Evolutionary conservation across 2,888 invertebrate species (phyloP), one percentile per base, ranked within the genome.

Genomic region (Papilio elwesi): DNA sequence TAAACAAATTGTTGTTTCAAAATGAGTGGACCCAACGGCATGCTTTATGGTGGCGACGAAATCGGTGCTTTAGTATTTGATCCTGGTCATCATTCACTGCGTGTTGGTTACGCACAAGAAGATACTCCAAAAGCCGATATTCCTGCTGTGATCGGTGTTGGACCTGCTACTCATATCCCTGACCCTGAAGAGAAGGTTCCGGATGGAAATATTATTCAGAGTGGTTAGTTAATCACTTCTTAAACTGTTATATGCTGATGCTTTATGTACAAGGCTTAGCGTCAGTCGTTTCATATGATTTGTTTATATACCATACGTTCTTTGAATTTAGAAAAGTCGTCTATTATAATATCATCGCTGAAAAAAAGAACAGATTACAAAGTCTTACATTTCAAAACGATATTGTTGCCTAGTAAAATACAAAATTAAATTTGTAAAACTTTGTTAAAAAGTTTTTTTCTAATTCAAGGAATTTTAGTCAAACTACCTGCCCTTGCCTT

Each of bases 61-160:
- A 99, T 99, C 77, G 99, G 99, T 11, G 99, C 99, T 0, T 88
- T 99, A 77, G 99, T 99, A 49, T 99, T 99, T 85, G 99, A 99
- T 89, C 96, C 99, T 10, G 99, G 93, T 0, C 92, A 93, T 76
- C 92, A 93, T 84, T 96, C 97, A 0, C 91, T 98, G 70, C 94
- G 98, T 73, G 98, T 98, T 66, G 99, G 98, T 70, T 99, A 98
- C 94, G 98, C 98, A 10, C 98, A 99, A 83, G 99, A 99, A 88
- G 99, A 99, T 87, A 98, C 98, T n/a, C 99, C 99, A 4, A 99
- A 99, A 94, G 98, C 98, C 1, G 99, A 99, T 94, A 98, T 99
- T 73, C 99, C 99, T 0, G 97, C 98, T 0, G 96, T 97, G 57
- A 97, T 98, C 48, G 99, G 99, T 0, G 96, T 98, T 9, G 96